Evolutionary conservation across 2,888 invertebrate species (phyloP).

Genomic region (Gnatocerus cornutus): DNA sequence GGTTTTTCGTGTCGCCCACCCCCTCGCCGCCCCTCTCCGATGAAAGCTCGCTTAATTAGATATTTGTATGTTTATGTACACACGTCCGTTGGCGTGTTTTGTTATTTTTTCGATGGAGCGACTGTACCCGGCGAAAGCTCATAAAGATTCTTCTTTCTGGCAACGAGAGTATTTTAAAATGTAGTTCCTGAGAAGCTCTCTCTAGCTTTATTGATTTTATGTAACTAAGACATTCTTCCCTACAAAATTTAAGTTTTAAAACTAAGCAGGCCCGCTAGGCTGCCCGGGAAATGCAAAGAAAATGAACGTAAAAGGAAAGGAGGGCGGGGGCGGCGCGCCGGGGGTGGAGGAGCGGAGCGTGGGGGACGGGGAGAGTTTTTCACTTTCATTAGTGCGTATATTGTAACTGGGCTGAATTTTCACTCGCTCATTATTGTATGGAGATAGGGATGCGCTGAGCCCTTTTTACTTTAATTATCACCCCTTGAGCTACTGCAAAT

Average conservation of each 20-base stretch:
- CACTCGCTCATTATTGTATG: constrained; percentile 50
- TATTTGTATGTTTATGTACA: constrained; percentile 42
- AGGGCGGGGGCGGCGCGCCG: constrained; percentile 47
- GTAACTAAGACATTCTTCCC: constrained; percentile 71
- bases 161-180: constrained; percentile 67
- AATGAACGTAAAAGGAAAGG: constrained; percentile 63
- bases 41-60: constrained; percentile 44
- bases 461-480: constrained; percentile 35
- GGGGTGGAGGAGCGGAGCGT: constrained; percentile 51
- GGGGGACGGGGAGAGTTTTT: constrained; percentile 61
- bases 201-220: constrained; percentile 72
- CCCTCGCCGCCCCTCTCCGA: constrained; percentile 1
- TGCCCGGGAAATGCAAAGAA: constrained; percentile 67
- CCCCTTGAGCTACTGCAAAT: constrained; percentile 22
- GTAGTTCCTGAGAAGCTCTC: constrained; percentile 67
- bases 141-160: constrained; percentile 63
- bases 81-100: constrained; percentile 14
- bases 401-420: constrained; percentile 52
- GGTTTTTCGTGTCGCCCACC: constrained; percentile 23
- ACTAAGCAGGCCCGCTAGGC: constrained; percentile 68
- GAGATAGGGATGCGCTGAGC: constrained; percentile 41
- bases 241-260: constrained; percentile 72
- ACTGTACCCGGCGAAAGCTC: constrained; percentile 53
- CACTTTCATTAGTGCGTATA: constrained; percentile 66
- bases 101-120: constrained; percentile 23